phyloP scores from a whole-genome alignment of 2,888 invertebrate species.

The Linnaemya tessellans region DNA sequence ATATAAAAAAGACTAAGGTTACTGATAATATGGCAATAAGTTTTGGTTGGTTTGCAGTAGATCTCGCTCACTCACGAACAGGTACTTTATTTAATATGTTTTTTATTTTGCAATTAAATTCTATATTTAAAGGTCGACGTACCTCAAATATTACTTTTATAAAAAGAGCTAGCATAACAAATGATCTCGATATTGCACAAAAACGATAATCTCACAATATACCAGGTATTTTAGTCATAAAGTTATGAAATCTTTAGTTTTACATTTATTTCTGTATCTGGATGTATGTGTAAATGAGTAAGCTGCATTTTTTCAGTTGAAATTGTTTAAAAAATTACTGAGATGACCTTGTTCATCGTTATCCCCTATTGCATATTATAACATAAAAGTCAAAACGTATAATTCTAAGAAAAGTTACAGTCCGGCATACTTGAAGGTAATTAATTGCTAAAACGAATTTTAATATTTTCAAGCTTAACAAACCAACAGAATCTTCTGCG shows the following conservation, averaged over 20 bases:
- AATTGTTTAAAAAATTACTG: constrained; percentile 61
- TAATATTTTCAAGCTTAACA: constrained; percentile 63
- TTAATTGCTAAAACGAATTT: constrained; percentile 65
- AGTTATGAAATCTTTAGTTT: constrained; percentile 57
- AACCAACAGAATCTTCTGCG: constrained; percentile 49
- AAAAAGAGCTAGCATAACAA: constrained; percentile 40
- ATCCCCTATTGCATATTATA: constrained; percentile 37
- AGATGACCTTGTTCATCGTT: constrained; percentile 64
- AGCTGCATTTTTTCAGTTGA: constrained; percentile 66
- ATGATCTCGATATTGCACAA: constrained; percentile 41
- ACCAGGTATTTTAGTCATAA: constrained; percentile 66
- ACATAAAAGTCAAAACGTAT: constrained; percentile 36
- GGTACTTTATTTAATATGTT: constrained; percentile 63
- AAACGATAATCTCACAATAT: constrained; percentile 37
- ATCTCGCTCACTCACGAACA: constrained; percentile 52
- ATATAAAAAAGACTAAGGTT: constrained; percentile 37
- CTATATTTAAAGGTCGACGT: constrained; percentile 68
- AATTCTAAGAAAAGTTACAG: constrained; percentile 39
- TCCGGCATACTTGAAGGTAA: constrained; percentile 66
- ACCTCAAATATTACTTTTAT: constrained; percentile 39
- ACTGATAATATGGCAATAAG: constrained; percentile 52
- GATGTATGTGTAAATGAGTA: constrained; percentile 45
- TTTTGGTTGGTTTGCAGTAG: constrained; percentile 66
- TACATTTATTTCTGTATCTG: constrained; percentile 49
- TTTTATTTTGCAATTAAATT: constrained; percentile 65